Conservation (phyloP, 2,888 invertebrate species). For the Rhynchonema sp. region DNA sequence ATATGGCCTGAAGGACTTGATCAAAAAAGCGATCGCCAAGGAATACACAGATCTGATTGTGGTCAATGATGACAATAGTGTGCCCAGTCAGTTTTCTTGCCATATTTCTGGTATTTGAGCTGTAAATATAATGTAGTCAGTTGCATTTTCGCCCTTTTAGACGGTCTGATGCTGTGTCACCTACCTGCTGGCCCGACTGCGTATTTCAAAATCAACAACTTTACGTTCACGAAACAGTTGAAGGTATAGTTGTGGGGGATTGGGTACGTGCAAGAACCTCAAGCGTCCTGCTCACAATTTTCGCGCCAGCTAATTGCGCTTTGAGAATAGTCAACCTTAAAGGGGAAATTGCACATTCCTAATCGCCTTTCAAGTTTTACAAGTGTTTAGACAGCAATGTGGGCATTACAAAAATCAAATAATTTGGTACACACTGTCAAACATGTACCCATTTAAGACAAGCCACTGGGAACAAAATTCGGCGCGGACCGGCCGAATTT, state of each 20-base stretch:
- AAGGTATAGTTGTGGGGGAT: conserved; percentile 30
- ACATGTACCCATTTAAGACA: no score
- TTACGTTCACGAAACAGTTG: conserved; percentile 67
- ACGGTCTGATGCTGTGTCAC: conserved; percentile 76
- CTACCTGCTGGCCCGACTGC: conserved; percentile 91
- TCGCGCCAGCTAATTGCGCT: no score
- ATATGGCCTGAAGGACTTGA: neutral
- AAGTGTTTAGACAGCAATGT: no score
- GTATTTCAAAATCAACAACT: conserved; percentile 77
- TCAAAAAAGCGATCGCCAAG: neutral
- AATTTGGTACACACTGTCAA: no score
- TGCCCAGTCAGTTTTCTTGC: neutral
- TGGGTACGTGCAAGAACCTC: neutral
- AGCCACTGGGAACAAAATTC: no score
- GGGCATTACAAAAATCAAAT: no score
- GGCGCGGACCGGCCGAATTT: no score
- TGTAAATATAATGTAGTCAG: neutral
- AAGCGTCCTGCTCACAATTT: no score
- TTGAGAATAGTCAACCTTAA: no score
- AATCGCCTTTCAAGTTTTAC: no score
- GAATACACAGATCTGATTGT: neutral
- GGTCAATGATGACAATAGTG: neutral
- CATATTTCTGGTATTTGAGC: neutral
- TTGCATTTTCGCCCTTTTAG: conserved; percentile 33
- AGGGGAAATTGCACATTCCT: no score